Base-by-base conservation (phyloP, 2,888 invertebrate genomes). In the Prenolepis imparis region DNA sequence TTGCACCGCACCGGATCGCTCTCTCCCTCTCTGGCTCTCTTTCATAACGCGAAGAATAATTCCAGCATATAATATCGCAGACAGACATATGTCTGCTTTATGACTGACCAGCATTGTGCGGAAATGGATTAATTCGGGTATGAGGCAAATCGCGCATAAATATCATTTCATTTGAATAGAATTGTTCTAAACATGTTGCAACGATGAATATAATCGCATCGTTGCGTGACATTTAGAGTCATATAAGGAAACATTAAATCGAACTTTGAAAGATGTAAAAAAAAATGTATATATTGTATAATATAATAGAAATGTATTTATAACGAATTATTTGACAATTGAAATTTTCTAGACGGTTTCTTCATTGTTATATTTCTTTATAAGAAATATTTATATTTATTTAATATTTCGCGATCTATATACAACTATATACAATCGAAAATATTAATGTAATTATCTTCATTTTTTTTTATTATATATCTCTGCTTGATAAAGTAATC, bases 21-120 rank as follows among this genome's bases (percentile, higher is more conserved):
- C 41, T 32, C 9, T 48, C 63, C 52, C 52, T 24, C n/a, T 75
- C 63, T 48, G 41, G 12, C 12, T 44, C 74, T 44, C 72, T 64
- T 55, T 72, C 68, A 59, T 84, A 81, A 82, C 73, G 77, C 87
- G 75, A 85, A 83, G 88, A 87, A 88, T 89, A 89, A 88, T 83
- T 86, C 72, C 21, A 68, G 75, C 3, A 11, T 64, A 36, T 75
- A 41, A 67, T 61, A 82, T 55, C 70, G 12, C 44, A 24, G 68
- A 68, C 39, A 61, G 59, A 70, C 70, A 68, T 88, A 73, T 78
- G 82, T 86, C 85, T 83, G 78, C 74, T 77, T 67, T 74, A 55
- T 81, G 84, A 82, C 66, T 83, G 78, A 72, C 36, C 66, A 57
- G 48, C 64, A 59, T 80, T 85, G 87, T 84, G 82, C 70, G 72